These are phyloP conservation scores for Eupristina koningsbergeri DNA, from an alignment of 1,140 invertebrate genomes.

Conservation along the genomic window DNA sequence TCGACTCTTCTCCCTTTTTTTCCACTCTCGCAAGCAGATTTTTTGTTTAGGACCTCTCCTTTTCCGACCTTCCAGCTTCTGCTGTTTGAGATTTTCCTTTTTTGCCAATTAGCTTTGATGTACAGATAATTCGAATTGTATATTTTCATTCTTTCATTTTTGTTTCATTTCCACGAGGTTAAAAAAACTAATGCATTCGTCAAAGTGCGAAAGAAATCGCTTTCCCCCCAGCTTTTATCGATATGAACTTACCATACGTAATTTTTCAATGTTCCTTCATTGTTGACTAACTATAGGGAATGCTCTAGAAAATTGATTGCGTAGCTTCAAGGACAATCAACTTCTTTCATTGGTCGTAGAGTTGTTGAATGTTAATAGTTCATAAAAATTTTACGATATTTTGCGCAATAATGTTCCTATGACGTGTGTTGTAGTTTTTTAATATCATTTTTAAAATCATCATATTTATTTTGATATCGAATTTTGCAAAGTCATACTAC, in stretches of 20 bases:
- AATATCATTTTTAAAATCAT: background rate
- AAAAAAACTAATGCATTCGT: background rate
- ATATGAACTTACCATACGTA: background rate
- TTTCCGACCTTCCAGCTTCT: slow-evolving; percentile 12
- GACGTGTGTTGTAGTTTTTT: too few relatives aligned
- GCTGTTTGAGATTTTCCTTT: slow-evolving; percentile 22
- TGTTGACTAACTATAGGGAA: background rate
- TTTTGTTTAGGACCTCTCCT: slow-evolving; percentile 38
- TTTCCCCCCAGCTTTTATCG: background rate
- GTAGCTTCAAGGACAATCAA: background rate
- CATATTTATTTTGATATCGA: background rate
- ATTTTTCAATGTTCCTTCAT: background rate
- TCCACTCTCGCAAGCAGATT: slow-evolving; percentile 16
- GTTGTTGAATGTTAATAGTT: background rate
- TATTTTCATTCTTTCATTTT: background rate
- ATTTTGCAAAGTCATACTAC: background rate
- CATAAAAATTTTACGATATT: background rate
- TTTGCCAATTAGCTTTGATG: slow-evolving; percentile 38
- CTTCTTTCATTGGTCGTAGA: background rate
- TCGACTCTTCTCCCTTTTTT: slow-evolving; percentile 55
- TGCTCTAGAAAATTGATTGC: background rate
- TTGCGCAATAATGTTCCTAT: background rate
- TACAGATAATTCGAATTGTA: slow-evolving; percentile 3
- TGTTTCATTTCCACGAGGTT: background rate
- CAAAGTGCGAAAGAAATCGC: background rate